Base-by-base conservation (phyloP, 1,140 invertebrate genomes). In the Venustaconcha ellipsiformis region DNA sequence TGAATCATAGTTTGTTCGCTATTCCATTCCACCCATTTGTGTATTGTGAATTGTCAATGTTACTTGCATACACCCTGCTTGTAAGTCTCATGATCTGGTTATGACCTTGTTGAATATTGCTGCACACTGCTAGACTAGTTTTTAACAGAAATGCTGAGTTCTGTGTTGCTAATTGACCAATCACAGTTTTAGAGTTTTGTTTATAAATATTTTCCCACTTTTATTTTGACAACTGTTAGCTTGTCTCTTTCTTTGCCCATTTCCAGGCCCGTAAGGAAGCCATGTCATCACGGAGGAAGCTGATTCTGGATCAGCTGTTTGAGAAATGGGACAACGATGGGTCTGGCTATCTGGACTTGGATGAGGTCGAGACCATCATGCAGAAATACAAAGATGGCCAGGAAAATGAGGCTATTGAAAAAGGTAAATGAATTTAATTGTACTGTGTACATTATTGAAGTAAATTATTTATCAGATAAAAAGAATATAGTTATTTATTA, bases 291-390 rank as follows among this genome's bases (percentile, higher is more conserved):
- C 86, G 88, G 63, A 78, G 86, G 14, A 89, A 89, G 71, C 68
- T 81, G 56, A 70, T 81, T 72, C 74, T 89, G 55, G 87, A 90
- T 74, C 73, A 79, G 23, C 75, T 90, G 78, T 90, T 90, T 88
- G 88, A 89, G 73, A 88, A 88, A 70, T 90, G 89, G 89, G 89
- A 90, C 76, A 90, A 89, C 77, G 89, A 90, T 65, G 88, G 87
- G 0, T 86, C 87, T 56, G 89, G 89, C 1, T 88, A 82, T 70
- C 81, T 90, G 14, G 86, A 89, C 55, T n/a, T 88, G 58, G 88
- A 90, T 6, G 87, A 90, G 66, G 82, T 90, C 2, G 84, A 85
- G 66, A 79, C 76, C 12, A 79, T 86, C 18, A 86, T 89, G 83
- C 69, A 79, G 66, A 87, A 85, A 67, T 90, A 89, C 73, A 90